Conservation (phyloP, 2,888 invertebrate genomes). For the Drosophila tanythrix region DNA sequence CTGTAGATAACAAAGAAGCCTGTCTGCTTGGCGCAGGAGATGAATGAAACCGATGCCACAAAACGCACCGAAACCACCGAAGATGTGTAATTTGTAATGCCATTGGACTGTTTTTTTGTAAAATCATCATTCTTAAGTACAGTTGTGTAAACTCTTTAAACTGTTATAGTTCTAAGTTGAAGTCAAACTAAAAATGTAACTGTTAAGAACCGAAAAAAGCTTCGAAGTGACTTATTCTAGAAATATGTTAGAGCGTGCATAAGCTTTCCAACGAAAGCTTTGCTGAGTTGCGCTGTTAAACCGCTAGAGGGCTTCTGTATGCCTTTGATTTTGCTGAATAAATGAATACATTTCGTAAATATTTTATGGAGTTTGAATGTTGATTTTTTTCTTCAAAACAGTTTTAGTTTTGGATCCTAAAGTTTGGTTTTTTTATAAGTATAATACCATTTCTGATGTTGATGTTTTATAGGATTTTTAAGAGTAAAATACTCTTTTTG, state of each 20-base stretch:
- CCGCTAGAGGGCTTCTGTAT: constrained; percentile 39
- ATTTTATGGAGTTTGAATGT: neutral
- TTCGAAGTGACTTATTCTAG: constrained; percentile 26
- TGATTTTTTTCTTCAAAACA: neutral
- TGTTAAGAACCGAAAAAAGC: constrained; percentile 47
- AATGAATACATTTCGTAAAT: constrained; percentile 18
- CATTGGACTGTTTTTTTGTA: constrained; percentile 3
- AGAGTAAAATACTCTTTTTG: neutral
- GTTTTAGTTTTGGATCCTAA: neutral
- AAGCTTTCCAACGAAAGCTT: constrained; percentile 32
- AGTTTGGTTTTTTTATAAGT: neutral
- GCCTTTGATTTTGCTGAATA: constrained; percentile 31
- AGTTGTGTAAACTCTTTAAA: constrained; percentile 23
- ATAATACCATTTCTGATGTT: neutral
- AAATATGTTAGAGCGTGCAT: neutral
- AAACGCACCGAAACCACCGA: constrained; percentile 46
- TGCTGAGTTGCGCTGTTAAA: constrained; percentile 22
- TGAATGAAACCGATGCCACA: constrained; percentile 33
- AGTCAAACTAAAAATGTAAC: constrained; percentile 41
- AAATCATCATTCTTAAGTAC: constrained; percentile 34
- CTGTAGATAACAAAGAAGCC: constrained; percentile 60
- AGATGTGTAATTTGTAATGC: constrained; percentile 18
- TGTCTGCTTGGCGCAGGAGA: constrained; percentile 40
- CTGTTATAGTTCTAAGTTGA: constrained; percentile 44
- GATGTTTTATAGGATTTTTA: neutral